Conservation (phyloP, 1,140 invertebrate genomes). For the Papilio glaucus region DNA sequence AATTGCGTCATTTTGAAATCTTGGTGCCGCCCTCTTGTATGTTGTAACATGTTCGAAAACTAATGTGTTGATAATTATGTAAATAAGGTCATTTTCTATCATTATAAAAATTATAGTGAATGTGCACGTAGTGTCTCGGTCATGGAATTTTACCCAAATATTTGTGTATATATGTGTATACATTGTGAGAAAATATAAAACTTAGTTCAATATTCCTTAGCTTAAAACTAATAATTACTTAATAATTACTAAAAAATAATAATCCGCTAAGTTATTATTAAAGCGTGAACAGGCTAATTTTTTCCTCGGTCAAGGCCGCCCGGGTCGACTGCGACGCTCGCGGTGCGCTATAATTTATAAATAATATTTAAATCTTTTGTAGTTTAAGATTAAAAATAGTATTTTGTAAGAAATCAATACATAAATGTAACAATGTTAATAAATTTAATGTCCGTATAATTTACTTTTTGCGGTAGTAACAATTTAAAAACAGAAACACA, state of each 20-base stretch:
- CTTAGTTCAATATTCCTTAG: not conserved
- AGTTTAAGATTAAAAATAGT: not conserved
- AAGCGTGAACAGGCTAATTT: constrained; percentile 38
- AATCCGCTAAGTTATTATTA: constrained; percentile 38
- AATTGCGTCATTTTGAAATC: too few species aligned
- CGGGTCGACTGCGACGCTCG: constrained; percentile 31
- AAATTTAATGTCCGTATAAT: constrained; percentile 56
- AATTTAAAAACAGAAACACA: constrained; percentile 79
- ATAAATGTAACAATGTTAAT: constrained; percentile 34
- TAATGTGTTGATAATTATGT: too few species aligned
- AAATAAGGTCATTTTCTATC: too few species aligned
- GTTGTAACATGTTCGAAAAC: too few species aligned
- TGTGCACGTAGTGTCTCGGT: too few species aligned
- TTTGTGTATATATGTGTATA: too few species aligned
- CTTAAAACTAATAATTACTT: constrained; percentile 15
- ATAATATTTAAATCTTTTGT: constrained; percentile 1
- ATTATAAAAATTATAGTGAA: too few species aligned
- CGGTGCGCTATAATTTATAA: not conserved
- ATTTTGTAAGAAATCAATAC: constrained; percentile 3
- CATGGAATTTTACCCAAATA: too few species aligned
- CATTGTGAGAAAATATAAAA: not conserved
- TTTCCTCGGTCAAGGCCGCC: constrained; percentile 36
- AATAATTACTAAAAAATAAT: too few species aligned
- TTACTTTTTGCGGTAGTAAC: constrained; percentile 63
- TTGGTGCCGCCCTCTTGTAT: too few species aligned